Conservation (phyloP, 2,888 invertebrate genomes). For the Miltochrista miniata region DNA sequence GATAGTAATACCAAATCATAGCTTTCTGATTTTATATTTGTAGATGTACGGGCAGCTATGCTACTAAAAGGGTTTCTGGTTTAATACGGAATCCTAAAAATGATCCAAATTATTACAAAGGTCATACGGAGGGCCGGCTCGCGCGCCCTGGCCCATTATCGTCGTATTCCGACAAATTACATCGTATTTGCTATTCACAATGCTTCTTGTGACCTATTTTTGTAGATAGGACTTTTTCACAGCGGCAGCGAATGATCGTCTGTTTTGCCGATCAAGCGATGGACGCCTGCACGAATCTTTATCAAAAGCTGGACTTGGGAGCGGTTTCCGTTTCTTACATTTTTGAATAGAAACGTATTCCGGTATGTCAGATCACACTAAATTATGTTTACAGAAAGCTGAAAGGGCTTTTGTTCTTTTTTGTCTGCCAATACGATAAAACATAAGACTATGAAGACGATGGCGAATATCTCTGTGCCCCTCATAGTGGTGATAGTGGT, state of each 20-base stretch:
- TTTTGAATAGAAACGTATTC: neutral
- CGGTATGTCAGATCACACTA: neutral
- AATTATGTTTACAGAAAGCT: neutral
- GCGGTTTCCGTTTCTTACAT: neutral
- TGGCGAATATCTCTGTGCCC: no score
- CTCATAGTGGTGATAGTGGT: no score
- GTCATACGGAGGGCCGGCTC: slow-evolving; percentile 33
- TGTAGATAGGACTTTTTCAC: slow-evolving; percentile 34
- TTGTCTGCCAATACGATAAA: no score
- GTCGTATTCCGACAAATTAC: slow-evolving; percentile 48
- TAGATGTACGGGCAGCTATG: no score
- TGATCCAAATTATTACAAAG: slow-evolving; percentile 46
- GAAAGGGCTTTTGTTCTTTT: neutral
- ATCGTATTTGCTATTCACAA: slow-evolving; percentile 54
- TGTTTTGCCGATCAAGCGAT: slow-evolving; percentile 8
- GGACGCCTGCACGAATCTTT: neutral
- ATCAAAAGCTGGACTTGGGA: slow-evolving; percentile 1
- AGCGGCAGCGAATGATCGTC: slow-evolving; percentile 26
- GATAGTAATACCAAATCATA: no score
- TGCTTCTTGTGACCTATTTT: slow-evolving; percentile 45
- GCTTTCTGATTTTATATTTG: no score
- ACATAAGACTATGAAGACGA: no score
- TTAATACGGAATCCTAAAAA: slow-evolving; percentile 18
- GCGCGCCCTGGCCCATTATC: slow-evolving; percentile 40
- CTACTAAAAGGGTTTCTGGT: no score